phyloP scores from a whole-genome alignment of 2,888 invertebrate species.

The Parapristionchus giblindavisi region DNA sequence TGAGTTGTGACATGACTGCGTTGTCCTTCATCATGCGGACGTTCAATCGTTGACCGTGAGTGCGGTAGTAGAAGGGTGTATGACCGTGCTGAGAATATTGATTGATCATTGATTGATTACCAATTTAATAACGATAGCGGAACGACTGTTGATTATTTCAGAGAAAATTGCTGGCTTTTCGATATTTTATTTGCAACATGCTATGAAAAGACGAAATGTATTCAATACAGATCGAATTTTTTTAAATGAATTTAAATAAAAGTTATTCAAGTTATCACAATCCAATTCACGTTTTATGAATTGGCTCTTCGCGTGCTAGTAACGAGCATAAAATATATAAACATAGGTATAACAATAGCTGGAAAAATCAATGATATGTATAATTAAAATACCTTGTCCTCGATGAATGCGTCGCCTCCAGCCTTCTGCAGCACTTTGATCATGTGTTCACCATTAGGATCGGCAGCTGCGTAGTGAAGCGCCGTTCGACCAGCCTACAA shows the following conservation, averaged over 20 bases:
- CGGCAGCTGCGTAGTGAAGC: conserved; percentile 70
- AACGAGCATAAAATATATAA: no score
- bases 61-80: conserved; percentile 83
- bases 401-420: conserved; percentile 70
- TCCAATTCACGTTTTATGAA: no score
- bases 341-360: no score
- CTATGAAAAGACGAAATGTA: no score
- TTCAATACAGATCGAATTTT: no score
- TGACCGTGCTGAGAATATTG: conserved; percentile 77
- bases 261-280: no score
- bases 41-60: conserved; percentile 80
- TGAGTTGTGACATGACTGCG: conserved; percentile 66
- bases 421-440: conserved; percentile 70
- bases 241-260: no score
- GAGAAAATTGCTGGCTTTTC: no score
- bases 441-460: conserved; percentile 69
- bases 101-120: not conserved
- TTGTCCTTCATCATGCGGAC: conserved; percentile 65
- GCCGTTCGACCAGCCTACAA: conserved; percentile 68
- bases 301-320: no score
- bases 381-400: conserved; percentile 69
- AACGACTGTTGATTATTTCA: no score
- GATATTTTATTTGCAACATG: no score
- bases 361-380: no score
- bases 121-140: not conserved